These are phyloP conservation scores for Metalampra italica DNA, from an alignment of 2,888 invertebrate genomes.

Conservation along the genomic window DNA sequence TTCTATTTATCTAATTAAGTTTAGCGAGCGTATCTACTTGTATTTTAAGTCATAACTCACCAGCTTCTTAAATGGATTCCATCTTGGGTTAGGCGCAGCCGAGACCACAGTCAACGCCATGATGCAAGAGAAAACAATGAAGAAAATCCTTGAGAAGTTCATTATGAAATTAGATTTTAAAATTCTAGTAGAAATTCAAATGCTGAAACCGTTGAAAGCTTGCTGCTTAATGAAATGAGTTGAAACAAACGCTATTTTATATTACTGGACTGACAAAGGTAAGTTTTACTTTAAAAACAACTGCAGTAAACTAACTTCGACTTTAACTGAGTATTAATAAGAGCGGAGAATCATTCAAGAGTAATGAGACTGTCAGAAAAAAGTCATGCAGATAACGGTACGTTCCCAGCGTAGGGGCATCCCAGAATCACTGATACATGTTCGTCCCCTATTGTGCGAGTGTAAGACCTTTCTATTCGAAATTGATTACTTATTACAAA, in stretches of 20 bases:
- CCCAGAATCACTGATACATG: background rate
- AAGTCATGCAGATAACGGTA: background rate
- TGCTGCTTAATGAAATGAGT: background rate
- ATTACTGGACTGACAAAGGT: background rate
- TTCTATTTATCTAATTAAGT: no score
- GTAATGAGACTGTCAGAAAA: background rate
- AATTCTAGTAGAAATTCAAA: background rate
- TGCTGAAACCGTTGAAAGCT: background rate
- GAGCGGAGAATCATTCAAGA: background rate
- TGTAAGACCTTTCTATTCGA: no score
- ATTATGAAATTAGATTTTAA: conserved; percentile 18
- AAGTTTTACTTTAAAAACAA: background rate
- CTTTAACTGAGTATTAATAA: background rate
- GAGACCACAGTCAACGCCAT: conserved; percentile 35
- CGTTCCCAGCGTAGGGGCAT: background rate
- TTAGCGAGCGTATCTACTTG: no score
- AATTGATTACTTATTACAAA: conserved; percentile 4
- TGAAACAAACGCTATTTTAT: background rate
- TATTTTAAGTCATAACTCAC: conserved; percentile 26
- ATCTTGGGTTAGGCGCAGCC: conserved; percentile 44
- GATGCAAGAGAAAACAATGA: conserved; percentile 41
- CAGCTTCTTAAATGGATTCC: conserved; percentile 47
- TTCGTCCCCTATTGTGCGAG: background rate
- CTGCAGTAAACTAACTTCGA: background rate
- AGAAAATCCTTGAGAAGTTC: conserved; percentile 41